Conservation (phyloP, 2,888 invertebrate genomes). For the Julus scandinavius region DNA sequence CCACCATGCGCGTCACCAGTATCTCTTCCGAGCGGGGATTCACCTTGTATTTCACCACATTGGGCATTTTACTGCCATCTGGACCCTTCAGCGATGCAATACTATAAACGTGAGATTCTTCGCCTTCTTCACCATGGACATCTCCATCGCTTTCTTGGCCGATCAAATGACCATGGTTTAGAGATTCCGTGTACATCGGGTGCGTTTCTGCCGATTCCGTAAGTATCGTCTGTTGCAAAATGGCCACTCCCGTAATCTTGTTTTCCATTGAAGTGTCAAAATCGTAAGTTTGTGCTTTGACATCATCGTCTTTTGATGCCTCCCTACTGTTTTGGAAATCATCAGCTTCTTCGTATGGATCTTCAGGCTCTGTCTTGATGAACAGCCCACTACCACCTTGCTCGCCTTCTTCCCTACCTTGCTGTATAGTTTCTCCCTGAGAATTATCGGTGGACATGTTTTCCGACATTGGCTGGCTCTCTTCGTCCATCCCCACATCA, state of each 20-base stretch:
- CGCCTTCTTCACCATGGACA: neutral
- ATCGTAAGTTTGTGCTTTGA: neutral
- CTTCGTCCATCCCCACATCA: neutral
- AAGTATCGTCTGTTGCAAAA: constrained; percentile 24
- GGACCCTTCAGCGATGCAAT: constrained; percentile 10
- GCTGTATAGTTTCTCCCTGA: neutral
- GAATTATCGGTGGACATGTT: constrained; percentile 36
- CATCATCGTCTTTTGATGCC: neutral
- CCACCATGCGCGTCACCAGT: constrained; percentile 64
- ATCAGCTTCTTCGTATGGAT: neutral
- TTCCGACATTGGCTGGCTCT: neutral
- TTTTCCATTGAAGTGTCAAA: neutral
- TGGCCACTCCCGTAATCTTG: constrained; percentile 12
- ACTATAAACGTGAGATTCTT: constrained; percentile 44
- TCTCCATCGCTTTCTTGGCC: constrained; percentile 31
- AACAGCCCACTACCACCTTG: neutral
- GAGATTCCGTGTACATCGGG: neutral
- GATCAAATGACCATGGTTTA: neutral
- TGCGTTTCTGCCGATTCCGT: neutral
- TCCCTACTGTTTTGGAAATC: neutral
- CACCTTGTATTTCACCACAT: constrained; percentile 55
- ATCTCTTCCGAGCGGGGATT: constrained; percentile 62
- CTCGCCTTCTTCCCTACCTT: neutral
- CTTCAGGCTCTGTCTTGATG: constrained; percentile 36
- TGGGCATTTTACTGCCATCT: constrained; percentile 43